phyloP scores from a whole-genome alignment of 2,113 vertebrate genomes.

The Aspidoscelis tigris region DNA sequence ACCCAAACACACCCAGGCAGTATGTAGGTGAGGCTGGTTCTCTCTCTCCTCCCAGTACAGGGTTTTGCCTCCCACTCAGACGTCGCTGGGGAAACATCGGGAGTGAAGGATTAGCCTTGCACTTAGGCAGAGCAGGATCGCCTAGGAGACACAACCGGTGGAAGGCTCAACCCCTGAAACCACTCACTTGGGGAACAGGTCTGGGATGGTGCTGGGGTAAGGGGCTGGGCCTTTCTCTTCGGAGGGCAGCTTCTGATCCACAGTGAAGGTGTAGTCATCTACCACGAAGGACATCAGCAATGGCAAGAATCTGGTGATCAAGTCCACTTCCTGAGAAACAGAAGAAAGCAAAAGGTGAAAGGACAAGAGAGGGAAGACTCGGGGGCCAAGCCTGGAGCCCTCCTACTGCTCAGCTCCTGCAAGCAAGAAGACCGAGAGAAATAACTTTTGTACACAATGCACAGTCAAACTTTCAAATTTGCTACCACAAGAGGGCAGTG shows the following conservation, averaged over 20 bases:
- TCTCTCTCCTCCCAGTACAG: too few species aligned
- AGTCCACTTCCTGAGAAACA: conserved; percentile 83
- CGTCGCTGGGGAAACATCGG: background rate
- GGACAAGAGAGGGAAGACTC: background rate
- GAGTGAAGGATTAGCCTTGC: background rate
- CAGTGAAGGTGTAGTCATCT: conserved; percentile 91
- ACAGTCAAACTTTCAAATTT: too few species aligned
- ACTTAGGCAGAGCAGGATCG: too few species aligned
- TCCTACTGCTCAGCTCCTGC: background rate
- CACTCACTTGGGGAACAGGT: conserved; percentile 87
- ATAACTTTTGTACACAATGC: background rate
- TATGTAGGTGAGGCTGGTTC: too few species aligned
- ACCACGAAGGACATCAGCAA: conserved; percentile 96
- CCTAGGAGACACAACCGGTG: too few species aligned
- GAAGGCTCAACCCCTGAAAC: background rate
- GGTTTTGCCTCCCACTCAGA: background rate
- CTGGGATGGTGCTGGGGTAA: conserved; percentile 87
- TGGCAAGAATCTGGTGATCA: conserved; percentile 94
- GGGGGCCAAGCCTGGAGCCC: background rate
- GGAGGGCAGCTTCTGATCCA: conserved; percentile 92
- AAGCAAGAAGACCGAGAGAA: background rate
- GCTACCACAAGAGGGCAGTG: too few species aligned
- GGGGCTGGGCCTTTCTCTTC: conserved; percentile 87
- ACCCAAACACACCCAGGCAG: too few species aligned
- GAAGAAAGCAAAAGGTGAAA: background rate